Base-by-base conservation (phyloP, 2,888 invertebrate genomes). In the Chesias legatella region DNA sequence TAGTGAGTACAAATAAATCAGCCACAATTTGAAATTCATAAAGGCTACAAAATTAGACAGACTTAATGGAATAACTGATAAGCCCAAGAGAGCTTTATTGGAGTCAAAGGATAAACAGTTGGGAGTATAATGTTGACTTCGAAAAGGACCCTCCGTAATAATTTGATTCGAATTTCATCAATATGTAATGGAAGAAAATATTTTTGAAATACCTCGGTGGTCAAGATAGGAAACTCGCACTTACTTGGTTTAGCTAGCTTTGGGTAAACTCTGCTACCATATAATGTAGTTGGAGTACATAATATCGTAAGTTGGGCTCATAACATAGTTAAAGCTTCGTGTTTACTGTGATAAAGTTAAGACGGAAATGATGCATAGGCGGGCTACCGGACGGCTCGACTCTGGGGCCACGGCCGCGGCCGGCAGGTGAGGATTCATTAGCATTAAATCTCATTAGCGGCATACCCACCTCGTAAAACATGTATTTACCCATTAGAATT, bases 361-460 rank as follows among this genome's bases (percentile, higher is more conserved):
- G 49, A 45, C 51, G 53, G 53, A 56, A 52, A 49, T 47, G 53
- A 53, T 53, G 57, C 51, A 55, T 47, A 23, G 47, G 36, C 26
- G 13, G 21, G 35, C 36, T 46, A 44, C 43, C 44, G 43, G 42
- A 32, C 40, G 41, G 48, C 43, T 33, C 42, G 37, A 47, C 46
- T 49, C 34, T 36, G 10, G 40, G 21, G 30, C 39, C 31, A 24
- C 35, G 48, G 33, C 32, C 37, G 38, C 45, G 32, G 44, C 40
- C 40, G 57, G 56, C 75, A 78, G 74, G 72, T 78, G 76, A 64
- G 61, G 60, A 63, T 71, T 79, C 77, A 82, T 83, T 82, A 78
- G 70, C 79, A 83, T 79, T 68, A 72, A 61, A 69, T 67, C 68
- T 78, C 72, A 79, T 79, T 83, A 82, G 81, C 81, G 79, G 79